Evolutionary conservation across 1,140 invertebrate species (phyloP).

Genomic region (Aplysia californica): DNA sequence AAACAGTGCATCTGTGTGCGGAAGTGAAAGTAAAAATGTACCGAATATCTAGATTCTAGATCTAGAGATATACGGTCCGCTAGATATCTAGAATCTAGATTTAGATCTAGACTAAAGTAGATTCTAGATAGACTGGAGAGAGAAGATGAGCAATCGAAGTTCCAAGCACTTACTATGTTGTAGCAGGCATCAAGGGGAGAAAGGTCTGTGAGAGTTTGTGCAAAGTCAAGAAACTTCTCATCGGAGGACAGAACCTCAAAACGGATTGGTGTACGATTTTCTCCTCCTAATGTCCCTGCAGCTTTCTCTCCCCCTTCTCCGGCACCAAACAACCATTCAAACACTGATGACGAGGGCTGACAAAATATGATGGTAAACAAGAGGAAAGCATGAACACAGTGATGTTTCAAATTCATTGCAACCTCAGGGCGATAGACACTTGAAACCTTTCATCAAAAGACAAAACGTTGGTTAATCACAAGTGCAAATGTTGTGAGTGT

Average conservation of each 20-base stretch:
- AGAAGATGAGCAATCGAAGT: not conserved
- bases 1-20: not conserved
- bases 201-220: constrained; percentile 72
- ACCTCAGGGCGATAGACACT: no score
- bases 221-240: constrained; percentile 76
- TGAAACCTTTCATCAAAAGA: no score
- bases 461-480: no score
- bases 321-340: constrained; percentile 49
- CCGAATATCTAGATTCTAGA: no score
- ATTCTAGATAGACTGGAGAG: not conserved
- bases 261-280: constrained; percentile 28
- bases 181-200: constrained; percentile 76
- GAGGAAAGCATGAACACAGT: constrained; percentile 16
- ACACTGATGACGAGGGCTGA: constrained; percentile 7
- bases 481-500: no score
- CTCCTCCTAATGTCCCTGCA: constrained; percentile 13
- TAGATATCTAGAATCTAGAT: not conserved
- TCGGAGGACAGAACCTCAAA: constrained; percentile 75
- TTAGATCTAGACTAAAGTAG: not conserved
- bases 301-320: constrained; percentile 4
- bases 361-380: not conserved
- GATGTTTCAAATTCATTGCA: no score
- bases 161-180: constrained; percentile 70
- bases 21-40: no score
- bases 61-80: not conserved